Evolutionary conservation across 30 jellyfish, hydroid and myxozoan species (phyloP), one percentile per base, ranked within the genome.

Genomic region (Hydractinia symbiolongicarpus): DNA sequence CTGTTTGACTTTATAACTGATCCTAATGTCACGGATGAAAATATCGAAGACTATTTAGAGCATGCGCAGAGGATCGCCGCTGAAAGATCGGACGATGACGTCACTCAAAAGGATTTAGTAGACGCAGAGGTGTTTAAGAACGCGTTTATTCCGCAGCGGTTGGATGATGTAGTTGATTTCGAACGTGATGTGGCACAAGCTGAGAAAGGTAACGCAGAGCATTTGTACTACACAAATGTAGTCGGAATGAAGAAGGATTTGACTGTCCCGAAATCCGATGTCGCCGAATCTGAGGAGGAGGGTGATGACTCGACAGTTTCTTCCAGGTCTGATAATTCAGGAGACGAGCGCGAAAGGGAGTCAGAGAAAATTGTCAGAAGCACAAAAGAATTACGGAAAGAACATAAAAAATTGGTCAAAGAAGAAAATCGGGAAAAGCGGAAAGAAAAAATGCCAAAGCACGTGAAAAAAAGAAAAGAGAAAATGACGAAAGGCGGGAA

Each of bases 391-490:
- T 44, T 62, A 72, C 89, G 85, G 5, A 94, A 94, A 77, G 99
- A 89, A 61, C 84, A 76, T 44, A 94, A 94, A 86, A 86, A 85
- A 78, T 82, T 79, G 9, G 96, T 94, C 73, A 94, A 94, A 79
- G 97, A 88, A 64, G 91, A 88, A 73, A 94, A 94, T 84, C 83
- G 99, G 62, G 97, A 94, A 83, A 85, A 89, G 77, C 83, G 99
- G 30, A 94, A 94, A 83, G 95, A 79, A 55, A 94, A 94, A 66
- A 81, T 94, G 80, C 99, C 99, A 5, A 94, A 94, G 66, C 95
- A 88, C 61, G 90, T 88, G 49, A 94, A 94, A 84, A 94, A 89
- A 78, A 54, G 97, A 73, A 85, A 84, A 66, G 95, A 85, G 77
- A 87, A 81, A 62, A 72, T 83, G 20, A 82, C 95, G 0, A 90